Evolutionary conservation across 2,888 invertebrate species (phyloP).

Genomic region (Nemotelus nigrinus): DNA sequence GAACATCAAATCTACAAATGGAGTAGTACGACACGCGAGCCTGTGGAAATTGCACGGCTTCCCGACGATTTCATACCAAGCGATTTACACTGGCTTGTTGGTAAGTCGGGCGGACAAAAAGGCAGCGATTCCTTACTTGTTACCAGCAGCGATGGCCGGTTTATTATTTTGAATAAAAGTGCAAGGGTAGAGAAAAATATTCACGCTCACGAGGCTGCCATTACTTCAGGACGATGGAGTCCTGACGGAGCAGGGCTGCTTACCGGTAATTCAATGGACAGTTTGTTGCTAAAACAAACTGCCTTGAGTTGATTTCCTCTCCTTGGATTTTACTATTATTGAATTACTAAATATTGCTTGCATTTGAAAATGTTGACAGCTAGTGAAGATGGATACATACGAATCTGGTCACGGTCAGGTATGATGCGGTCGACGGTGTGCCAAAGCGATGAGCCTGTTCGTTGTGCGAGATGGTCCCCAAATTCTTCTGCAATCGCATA

Average conservation of each 20-base stretch:
- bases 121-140: constrained; percentile 81
- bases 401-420: constrained; percentile 97
- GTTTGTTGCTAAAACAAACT: no score
- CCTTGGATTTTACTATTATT: no score
- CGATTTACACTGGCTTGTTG: constrained; percentile 85
- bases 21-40: constrained; percentile 84
- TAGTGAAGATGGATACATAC: constrained; percentile 96
- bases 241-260: constrained; percentile 94
- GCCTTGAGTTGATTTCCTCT: no score
- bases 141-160: constrained; percentile 88
- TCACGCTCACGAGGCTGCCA: constrained; percentile 92
- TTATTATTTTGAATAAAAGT: constrained; percentile 86
- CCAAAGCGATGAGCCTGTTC: constrained; percentile 83
- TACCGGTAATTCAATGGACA: constrained; percentile 60
- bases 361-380: constrained; percentile 66
- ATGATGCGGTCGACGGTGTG: constrained; percentile 90
- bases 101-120: constrained; percentile 62
- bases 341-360: no score
- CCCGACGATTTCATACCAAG: constrained; percentile 87
- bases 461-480: constrained; percentile 85
- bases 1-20: constrained; percentile 90
- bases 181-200: constrained; percentile 93
- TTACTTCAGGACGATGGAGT: constrained; percentile 91
- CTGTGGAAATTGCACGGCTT: constrained; percentile 79
- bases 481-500: constrained; percentile 76